A percentile compares a stretch with the other conserved stretches of the same genome.
Evolutionary conservation across 2,797 vertebrate genomes (phyloP).

Genomic region (Crax fasciolata): DNA sequence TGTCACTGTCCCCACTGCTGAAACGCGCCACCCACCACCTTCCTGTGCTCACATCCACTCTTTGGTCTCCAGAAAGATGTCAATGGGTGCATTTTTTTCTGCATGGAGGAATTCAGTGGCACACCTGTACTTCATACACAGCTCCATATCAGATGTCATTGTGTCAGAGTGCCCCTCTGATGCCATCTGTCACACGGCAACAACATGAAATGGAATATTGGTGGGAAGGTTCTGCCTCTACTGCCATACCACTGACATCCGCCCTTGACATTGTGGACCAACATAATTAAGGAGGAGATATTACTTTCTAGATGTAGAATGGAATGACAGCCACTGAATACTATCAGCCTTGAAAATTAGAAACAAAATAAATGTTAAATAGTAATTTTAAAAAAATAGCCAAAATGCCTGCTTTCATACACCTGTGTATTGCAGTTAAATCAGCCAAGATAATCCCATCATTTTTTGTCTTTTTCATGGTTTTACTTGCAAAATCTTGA

Average conservation of each 20-base stretch:
- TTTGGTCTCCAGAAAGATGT: neutral
- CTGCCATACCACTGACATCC: neutral
- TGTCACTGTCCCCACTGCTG: too few species aligned
- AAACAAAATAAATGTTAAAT: neutral
- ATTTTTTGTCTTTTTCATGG: neutral
- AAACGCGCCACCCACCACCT: neutral
- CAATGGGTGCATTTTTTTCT: neutral
- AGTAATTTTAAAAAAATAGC: neutral
- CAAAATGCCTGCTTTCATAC: neutral
- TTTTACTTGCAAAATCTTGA: neutral
- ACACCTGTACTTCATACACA: neutral
- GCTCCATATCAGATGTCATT: neutral
- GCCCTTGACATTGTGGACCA: neutral
- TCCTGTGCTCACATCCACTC: neutral
- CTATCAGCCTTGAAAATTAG: neutral
- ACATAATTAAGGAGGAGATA: neutral
- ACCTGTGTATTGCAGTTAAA: neutral
- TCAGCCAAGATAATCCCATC: neutral
- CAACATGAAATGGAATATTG: neutral
- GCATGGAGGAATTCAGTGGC: neutral
- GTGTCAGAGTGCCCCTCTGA: neutral
- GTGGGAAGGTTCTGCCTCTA: neutral
- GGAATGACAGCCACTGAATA: neutral
- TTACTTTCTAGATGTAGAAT: neutral
- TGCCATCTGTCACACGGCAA: neutral